Conservation (phyloP, 2,113 vertebrate genomes). For the Ochotona curzoniae region DNA sequence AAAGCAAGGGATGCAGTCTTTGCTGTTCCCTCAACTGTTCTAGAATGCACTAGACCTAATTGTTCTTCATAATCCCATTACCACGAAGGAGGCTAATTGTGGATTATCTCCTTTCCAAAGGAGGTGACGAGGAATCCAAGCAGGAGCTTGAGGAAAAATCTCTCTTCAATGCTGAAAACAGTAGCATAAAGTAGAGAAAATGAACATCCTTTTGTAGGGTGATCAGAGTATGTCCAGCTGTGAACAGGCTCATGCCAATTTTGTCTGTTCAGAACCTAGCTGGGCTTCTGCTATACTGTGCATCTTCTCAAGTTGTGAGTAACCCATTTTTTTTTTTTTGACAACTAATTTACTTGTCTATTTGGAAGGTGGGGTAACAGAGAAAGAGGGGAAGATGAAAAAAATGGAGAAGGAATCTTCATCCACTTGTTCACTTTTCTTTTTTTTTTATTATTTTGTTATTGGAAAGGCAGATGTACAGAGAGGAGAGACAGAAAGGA, state of each 20-base stretch:
- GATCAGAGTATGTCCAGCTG: background rate
- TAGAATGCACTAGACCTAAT: background rate
- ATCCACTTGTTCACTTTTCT: too few species aligned
- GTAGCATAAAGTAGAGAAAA: background rate
- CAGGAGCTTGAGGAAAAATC: background rate
- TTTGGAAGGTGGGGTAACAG: too few species aligned
- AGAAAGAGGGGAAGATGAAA: too few species aligned
- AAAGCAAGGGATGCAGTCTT: background rate
- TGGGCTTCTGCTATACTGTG: background rate
- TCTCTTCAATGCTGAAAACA: background rate
- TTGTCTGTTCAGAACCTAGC: background rate
- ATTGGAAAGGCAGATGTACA: too few species aligned
- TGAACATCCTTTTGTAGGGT: background rate
- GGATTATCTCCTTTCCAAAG: slow-evolving; percentile 1
- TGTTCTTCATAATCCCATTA: background rate
- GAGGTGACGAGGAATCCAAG: background rate
- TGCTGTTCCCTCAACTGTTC: background rate
- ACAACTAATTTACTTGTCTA: too few species aligned
- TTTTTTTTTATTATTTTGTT: too few species aligned
- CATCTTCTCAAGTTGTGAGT: background rate
- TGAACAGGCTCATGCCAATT: background rate
- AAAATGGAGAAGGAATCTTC: too few species aligned
- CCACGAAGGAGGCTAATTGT: background rate
- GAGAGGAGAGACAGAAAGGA: too few species aligned
- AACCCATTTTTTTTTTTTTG: background rate